phyloP scores from a whole-genome alignment of 2,797 vertebrate genomes.

The Poecilia gillii region DNA sequence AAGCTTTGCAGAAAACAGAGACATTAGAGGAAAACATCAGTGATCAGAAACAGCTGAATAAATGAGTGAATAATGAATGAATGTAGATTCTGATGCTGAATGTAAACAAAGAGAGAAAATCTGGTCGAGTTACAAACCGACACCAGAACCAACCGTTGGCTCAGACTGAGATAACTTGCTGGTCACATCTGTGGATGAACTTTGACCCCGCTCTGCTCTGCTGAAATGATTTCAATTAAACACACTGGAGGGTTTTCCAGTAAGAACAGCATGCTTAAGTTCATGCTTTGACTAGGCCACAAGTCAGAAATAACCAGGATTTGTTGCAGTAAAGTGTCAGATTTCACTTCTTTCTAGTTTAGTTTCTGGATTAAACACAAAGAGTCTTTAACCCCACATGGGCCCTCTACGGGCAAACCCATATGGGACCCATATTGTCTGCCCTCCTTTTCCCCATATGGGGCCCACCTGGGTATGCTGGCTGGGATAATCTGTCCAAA shows the following conservation, averaged over 20 bases:
- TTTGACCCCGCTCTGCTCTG: background rate
- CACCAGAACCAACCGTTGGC: background rate
- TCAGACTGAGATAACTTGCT: no score
- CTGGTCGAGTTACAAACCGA: background rate
- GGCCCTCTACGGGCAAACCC: no score
- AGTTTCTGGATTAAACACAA: background rate
- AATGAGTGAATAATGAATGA: background rate
- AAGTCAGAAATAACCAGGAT: background rate
- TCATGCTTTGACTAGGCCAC: background rate
- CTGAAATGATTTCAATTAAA: background rate
- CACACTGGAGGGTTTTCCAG: background rate
- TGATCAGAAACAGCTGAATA: background rate
- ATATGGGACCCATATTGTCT: no score
- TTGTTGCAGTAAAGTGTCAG: background rate
- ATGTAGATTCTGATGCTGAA: background rate
- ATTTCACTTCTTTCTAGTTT: background rate
- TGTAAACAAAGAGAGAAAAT: background rate
- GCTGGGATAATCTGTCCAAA: no score
- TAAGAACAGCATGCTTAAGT: background rate
- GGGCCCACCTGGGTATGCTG: no score
- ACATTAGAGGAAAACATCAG: background rate
- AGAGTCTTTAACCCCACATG: background rate
- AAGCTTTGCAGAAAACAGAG: background rate
- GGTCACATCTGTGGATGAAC: background rate
- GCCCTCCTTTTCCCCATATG: no score